phyloP scores from a whole-genome alignment of 2,797 vertebrate genomes.

The Argya squamiceps region DNA sequence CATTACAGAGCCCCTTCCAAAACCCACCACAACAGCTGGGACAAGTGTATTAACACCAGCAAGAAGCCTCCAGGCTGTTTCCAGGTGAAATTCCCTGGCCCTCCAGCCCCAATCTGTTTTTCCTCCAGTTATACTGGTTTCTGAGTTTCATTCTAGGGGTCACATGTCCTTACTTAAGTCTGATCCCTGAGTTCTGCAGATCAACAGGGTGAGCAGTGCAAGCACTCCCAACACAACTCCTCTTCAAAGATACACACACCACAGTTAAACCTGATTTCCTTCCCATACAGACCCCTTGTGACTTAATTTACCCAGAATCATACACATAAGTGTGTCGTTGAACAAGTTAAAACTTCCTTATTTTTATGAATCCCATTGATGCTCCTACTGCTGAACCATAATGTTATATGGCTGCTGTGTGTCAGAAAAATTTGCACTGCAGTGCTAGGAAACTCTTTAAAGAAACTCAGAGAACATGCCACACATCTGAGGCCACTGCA shows the following conservation, averaged over 20 bases:
- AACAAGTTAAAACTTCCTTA: background rate
- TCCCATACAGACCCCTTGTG: background rate
- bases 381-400: background rate
- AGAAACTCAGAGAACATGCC: background rate
- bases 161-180: background rate
- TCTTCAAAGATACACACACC: background rate
- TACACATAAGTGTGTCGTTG: rapidly evolving
- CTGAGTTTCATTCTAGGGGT: background rate
- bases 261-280: background rate
- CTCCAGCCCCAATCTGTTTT: background rate
- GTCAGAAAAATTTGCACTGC: background rate
- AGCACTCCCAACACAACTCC: background rate
- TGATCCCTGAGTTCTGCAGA: background rate
- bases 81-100: background rate
- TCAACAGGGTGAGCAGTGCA: background rate
- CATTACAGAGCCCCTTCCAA: background rate
- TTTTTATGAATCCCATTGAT: background rate
- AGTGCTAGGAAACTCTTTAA: background rate
- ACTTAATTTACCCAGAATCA: background rate
- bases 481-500: background rate
- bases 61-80: background rate
- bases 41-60: background rate
- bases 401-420: background rate
- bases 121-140: background rate
- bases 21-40: background rate